phyloP scores from a whole-genome alignment of 2,113 vertebrate species.

The Entelurus aequoreus region DNA sequence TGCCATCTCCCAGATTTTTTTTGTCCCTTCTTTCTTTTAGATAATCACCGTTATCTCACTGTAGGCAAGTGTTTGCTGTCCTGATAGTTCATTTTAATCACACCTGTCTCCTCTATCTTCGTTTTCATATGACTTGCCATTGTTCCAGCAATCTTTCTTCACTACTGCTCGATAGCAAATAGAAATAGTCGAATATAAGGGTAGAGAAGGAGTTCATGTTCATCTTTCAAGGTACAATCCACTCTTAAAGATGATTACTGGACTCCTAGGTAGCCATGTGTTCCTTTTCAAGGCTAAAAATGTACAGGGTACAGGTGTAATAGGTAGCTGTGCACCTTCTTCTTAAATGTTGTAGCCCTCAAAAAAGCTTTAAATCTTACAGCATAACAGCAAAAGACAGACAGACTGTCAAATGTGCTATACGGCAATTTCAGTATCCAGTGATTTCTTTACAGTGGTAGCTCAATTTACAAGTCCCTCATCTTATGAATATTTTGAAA shows the following conservation, averaged over 20 bases:
- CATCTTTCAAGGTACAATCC: not conserved
- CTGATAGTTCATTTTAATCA: not conserved
- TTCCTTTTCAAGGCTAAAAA: not conserved
- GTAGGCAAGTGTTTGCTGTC: conserved; percentile 14
- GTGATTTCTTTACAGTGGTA: too few relatives aligned
- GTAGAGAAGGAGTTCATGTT: not conserved
- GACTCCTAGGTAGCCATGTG: not conserved
- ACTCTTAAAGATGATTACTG: not conserved
- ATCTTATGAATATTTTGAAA: too few relatives aligned
- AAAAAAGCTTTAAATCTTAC: too few relatives aligned
- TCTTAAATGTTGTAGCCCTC: too few relatives aligned
- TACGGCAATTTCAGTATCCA: too few relatives aligned
- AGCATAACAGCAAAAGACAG: too few relatives aligned
- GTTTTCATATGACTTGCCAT: conserved; percentile 1
- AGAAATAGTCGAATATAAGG: not conserved
- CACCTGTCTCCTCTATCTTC: not conserved
- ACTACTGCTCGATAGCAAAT: not conserved
- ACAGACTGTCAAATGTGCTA: too few relatives aligned
- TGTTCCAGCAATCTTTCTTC: not conserved
- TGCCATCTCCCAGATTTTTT: conserved; percentile 18
- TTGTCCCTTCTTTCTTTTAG: conserved; percentile 8
- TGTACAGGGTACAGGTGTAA: not conserved
- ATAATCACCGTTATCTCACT: conserved; percentile 22
- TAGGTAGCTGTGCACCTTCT: not conserved
- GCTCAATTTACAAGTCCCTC: too few relatives aligned